Evolutionary conservation across 1,140 invertebrate genomes (phyloP), one percentile per base, ranked within the genome.

Genomic region (Prorops nasuta): DNA sequence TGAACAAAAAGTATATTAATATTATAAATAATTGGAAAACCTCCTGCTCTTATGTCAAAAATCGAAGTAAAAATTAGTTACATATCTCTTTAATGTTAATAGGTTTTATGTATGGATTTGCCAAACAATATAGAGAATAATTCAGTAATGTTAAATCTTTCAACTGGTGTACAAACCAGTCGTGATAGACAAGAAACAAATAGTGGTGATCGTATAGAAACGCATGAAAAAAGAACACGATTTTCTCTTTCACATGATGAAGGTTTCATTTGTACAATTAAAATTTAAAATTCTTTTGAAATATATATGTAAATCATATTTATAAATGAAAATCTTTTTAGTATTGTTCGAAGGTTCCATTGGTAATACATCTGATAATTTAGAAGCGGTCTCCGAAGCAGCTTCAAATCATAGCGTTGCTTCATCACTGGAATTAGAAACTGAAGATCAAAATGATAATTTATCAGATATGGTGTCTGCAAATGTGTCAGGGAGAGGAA

Each of bases 401-500:
- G 92, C 93, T 0, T 94, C 91, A 21, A 96, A 94, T 77, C 92
- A 96, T 72, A 96, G 92, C 51, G 92, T 94, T 31, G 91, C 90
- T n/a, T 94, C 92, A 31, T 94, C 91, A 18, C 78, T 95, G 9
- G 92, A 94, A 66, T 69, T 89, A 39, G 86, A 89, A 68, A 85
- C 84, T 42, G 92, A 95, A 66, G 90, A 94, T 64, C 90, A 93
- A 69, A 92, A 94, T 69, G 92, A 94, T 67, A 96, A 96, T 75
- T 79, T 97, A 1, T 95, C 92, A 3, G 95, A 98, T 70, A 97
- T 97, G 94, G 88, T 91, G 14, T 89, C 88, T 7, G 89, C 89
- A 1, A 88, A 94, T 81, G 91, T 98, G 0, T 96, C 93, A 31
- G 96, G 88, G 16, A 72, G 89, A 48, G 89, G 86, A 50, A 89